Percentiles rank a stretch among this genome's conserved stretches.
Conservation (phyloP, 1,140 invertebrate species). For the Akabosia matsudoensis region DNA sequence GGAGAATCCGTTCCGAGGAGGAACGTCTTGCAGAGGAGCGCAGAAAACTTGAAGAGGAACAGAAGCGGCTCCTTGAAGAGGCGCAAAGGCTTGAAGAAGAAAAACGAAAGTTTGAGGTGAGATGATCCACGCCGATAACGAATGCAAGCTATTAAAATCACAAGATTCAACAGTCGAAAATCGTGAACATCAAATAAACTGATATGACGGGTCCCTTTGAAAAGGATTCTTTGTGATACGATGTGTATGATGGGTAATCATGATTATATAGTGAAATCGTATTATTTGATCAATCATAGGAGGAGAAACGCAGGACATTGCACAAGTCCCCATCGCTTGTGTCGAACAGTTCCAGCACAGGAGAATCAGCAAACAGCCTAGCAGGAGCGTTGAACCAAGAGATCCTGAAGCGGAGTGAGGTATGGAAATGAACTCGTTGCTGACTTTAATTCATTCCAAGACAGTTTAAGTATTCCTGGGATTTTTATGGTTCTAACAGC, state of each 20-base stretch:
- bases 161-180: neutral
- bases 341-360: slow-evolving; percentile 38
- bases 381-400: slow-evolving; percentile 62
- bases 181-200: neutral
- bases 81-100: slow-evolving; percentile 46
- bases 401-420: slow-evolving; percentile 63
- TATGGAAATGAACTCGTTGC: slow-evolving; percentile 47
- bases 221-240: neutral
- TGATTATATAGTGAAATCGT: neutral
- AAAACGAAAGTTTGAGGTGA: slow-evolving; percentile 48
- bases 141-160: neutral
- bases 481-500: slow-evolving; percentile 9
- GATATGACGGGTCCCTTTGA: neutral
- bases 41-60: slow-evolving; percentile 44
- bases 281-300: slow-evolving; percentile 23
- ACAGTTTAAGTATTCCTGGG: too few species aligned
- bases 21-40: slow-evolving; percentile 40
- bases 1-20: slow-evolving; percentile 52
- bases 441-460: too few species aligned
- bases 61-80: slow-evolving; percentile 41
- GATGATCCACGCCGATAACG: slow-evolving; percentile 29
- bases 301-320: slow-evolving; percentile 37
- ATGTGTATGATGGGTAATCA: neutral
- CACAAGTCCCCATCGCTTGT: slow-evolving; percentile 34
- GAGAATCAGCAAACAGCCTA: slow-evolving; percentile 49